Percentiles rank a stretch among this genome's conserved stretches.
phyloP scores from a whole-genome alignment of 2,888 invertebrate species.

The Eupithecia centaureata region DNA sequence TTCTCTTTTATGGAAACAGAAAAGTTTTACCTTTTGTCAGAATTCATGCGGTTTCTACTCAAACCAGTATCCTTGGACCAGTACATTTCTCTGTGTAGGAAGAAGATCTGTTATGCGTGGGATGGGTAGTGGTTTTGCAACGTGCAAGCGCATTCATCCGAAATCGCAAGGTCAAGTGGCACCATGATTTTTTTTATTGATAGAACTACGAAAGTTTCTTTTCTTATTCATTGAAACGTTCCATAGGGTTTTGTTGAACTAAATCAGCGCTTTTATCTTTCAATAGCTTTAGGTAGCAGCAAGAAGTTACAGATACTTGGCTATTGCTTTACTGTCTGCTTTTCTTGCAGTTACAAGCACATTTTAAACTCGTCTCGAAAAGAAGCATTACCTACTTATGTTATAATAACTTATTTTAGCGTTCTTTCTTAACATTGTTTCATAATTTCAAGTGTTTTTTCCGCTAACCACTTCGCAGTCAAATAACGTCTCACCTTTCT shows the following conservation, averaged over 20 bases:
- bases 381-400: background rate
- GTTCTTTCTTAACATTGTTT: background rate
- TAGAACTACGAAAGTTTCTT: no score
- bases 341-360: background rate
- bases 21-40: background rate
- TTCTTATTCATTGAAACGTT: background rate
- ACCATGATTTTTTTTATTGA: constrained; percentile 6
- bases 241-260: background rate
- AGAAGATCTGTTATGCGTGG: constrained; percentile 26
- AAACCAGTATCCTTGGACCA: constrained; percentile 24
- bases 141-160: constrained; percentile 22
- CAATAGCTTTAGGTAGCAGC: no score
- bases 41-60: background rate
- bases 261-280: background rate
- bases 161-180: constrained; percentile 27
- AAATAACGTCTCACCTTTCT: background rate
- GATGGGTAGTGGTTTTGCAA: constrained; percentile 28
- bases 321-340: background rate
- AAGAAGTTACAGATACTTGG: no score
- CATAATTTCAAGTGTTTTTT: constrained; percentile 2
- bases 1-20: background rate
- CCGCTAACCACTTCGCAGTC: constrained; percentile 5
- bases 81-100: constrained; percentile 26
- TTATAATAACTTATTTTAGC: background rate
- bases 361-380: background rate